Evolutionary conservation across 2,113 vertebrate genomes (phyloP).

Genomic region (Pongo abelii): DNA sequence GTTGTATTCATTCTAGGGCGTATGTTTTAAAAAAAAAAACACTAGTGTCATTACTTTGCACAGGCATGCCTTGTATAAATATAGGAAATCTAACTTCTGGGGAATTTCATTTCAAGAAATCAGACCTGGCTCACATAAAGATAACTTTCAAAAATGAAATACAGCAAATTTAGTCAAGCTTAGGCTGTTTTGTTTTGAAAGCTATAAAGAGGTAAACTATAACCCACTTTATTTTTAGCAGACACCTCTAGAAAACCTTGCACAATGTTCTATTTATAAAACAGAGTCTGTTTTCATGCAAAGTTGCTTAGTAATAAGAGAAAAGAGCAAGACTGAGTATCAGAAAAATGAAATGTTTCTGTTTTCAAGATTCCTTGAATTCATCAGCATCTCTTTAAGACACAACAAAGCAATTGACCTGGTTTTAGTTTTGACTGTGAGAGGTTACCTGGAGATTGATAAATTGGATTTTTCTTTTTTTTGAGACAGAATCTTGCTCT

Average conservation of each 20-base stretch:
- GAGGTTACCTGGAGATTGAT: slow-evolving; percentile 33
- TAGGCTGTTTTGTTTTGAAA: slow-evolving; percentile 54
- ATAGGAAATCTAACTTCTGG: slow-evolving; percentile 58
- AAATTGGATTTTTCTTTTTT: not conserved
- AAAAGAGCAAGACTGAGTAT: slow-evolving; percentile 22
- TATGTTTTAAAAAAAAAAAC: not conserved
- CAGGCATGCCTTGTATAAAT: slow-evolving; percentile 33
- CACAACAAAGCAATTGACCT: not conserved
- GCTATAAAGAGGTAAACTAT: slow-evolving; percentile 64
- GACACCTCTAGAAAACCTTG: slow-evolving; percentile 72
- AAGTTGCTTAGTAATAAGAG: slow-evolving; percentile 42
- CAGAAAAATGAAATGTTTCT: slow-evolving; percentile 53
- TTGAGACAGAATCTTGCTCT: too few species aligned
- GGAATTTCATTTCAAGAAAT: slow-evolving; percentile 53
- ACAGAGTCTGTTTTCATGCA: slow-evolving; percentile 65
- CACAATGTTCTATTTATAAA: slow-evolving; percentile 75
- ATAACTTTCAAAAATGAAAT: slow-evolving; percentile 63
- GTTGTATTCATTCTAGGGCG: not conserved
- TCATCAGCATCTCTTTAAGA: slow-evolving; percentile 38
- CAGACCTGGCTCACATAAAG: slow-evolving; percentile 49
- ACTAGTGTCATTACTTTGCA: slow-evolving; percentile 1
- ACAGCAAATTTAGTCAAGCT: slow-evolving; percentile 31
- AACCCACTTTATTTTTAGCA: slow-evolving; percentile 74
- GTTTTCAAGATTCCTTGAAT: slow-evolving; percentile 48
- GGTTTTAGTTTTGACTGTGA: slow-evolving; percentile 44